Evolutionary conservation across 2,797 vertebrate species (phyloP), one percentile per base, ranked within the genome.

Genomic region (Parotocinclus haroldoi): DNA sequence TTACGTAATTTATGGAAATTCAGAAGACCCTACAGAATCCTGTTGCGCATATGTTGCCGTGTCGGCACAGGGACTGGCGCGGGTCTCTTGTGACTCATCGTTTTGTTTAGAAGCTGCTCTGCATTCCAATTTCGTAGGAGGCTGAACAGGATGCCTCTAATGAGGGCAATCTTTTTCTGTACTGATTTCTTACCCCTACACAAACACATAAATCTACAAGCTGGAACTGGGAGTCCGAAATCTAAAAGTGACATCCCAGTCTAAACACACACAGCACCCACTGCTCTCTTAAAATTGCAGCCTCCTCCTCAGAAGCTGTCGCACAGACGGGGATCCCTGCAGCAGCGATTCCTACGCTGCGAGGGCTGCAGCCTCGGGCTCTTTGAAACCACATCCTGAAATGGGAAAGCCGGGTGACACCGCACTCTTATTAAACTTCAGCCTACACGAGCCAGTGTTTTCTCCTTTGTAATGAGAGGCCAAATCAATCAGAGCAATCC

Each of bases 341-440:
- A 49, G 68, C 72, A 54, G 79, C 71, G 70, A 74, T 59, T 73
- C 68, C 69, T 70, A 40, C 18, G 36, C 36, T 63, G 54, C 11
- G 42, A 53, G 42, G 45, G 27, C 42, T 6, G 42, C 38, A 10
- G 9, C 55, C 49, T 50, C 48, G 14, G 63, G 63, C 39, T 44
- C 13, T 66, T 36, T 65, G 65, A 58, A 36, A 58, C 51, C 50
- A 62, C n/a, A 13, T 53, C 42, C 39, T 11, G 14, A 37, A 53
- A 58, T 59, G 48, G 38, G 40, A 71, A 58, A 16, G 36, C 54
- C 56, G 18, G 13, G 68, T 71, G 75, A 73, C 73, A 80, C 66
- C 49, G 16, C 74, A 65, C 68, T 84, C 76, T 86, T 85, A 87
- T 84, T 82, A 58, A 84, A 78, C 71, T 58, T 58, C 57, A 65